phyloP scores from a whole-genome alignment of 2,797 vertebrate genomes.

The Philypnodon macrostomus region DNA sequence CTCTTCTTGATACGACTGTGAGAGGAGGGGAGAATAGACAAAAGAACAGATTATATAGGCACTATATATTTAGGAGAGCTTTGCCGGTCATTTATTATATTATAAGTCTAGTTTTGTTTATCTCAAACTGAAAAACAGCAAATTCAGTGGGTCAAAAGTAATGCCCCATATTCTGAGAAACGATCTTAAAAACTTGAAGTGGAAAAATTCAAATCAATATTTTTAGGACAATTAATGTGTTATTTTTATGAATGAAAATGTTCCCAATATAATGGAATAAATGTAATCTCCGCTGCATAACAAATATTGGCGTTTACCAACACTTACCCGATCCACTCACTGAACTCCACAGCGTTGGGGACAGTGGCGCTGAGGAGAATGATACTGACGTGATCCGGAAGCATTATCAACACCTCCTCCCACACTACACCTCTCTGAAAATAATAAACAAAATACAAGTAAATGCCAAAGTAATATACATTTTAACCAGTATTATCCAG shows the following conservation, averaged over 20 bases:
- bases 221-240: too few species aligned
- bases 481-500: background rate
- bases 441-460: background rate
- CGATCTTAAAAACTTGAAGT: too few species aligned
- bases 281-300: background rate
- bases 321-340: conserved; percentile 90
- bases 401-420: conserved; percentile 95
- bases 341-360: conserved; percentile 91
- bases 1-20: conserved; percentile 86
- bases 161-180: too few species aligned
- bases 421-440: conserved; percentile 89
- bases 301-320: background rate
- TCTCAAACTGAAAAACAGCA: too few species aligned
- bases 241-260: too few species aligned
- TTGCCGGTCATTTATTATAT: too few species aligned
- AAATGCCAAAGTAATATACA: too few species aligned
- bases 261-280: too few species aligned
- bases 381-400: conserved; percentile 91
- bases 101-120: too few species aligned
- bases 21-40: fast-evolving
- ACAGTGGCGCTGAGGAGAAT: conserved; percentile 92
- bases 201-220: too few species aligned
- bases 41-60: conserved; percentile 1
- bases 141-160: too few species aligned
- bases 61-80: too few species aligned